Conservation (phyloP, 2,113 vertebrate species). For the Lanius collurio region DNA sequence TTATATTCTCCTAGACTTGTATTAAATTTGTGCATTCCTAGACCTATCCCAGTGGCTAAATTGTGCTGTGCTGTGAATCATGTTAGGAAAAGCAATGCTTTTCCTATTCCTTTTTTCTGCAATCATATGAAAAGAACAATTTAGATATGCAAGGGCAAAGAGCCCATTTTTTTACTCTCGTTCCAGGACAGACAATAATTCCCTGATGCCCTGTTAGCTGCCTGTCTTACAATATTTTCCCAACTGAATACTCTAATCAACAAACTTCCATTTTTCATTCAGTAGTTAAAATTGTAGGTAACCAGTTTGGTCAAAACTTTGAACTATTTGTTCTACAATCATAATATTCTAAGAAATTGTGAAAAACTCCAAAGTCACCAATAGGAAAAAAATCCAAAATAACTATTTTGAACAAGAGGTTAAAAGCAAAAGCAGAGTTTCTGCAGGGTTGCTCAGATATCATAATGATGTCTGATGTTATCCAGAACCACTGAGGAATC, state of each 20-base stretch:
- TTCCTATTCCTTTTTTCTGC: neutral
- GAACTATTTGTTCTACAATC: neutral
- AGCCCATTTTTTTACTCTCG: neutral
- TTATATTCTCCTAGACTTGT: neutral
- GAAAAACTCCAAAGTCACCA: neutral
- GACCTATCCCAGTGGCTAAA: neutral
- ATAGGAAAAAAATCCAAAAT: neutral
- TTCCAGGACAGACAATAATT: neutral
- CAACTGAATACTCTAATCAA: neutral
- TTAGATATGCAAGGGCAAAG: neutral
- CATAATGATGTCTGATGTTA: slow-evolving; percentile 1
- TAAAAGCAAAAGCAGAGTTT: neutral
- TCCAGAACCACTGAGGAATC: slow-evolving; percentile 32
- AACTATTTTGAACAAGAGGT: neutral
- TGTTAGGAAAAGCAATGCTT: neutral
- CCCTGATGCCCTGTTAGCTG: neutral
- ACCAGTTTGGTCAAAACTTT: neutral
- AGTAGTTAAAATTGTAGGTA: neutral
- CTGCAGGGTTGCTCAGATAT: neutral
- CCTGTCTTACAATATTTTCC: neutral
- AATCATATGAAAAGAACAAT: accelerated
- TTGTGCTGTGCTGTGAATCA: neutral
- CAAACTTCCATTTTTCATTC: neutral
- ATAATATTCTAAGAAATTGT: neutral
- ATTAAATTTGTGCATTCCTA: neutral